Evolutionary conservation across 2,113 vertebrate genomes (phyloP).

Genomic region (Numenius arquata): DNA sequence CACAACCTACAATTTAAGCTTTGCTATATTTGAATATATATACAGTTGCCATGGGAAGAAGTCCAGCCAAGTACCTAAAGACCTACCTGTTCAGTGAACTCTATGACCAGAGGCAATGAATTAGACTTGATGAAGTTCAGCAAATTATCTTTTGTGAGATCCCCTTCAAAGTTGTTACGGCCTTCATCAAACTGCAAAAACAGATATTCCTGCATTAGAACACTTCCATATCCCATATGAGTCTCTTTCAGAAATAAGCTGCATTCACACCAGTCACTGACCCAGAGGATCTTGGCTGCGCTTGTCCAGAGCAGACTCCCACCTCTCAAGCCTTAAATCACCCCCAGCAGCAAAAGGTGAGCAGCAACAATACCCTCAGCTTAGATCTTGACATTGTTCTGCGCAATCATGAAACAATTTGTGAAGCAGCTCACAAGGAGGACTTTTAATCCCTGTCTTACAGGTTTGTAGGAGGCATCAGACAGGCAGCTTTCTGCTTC

Average conservation of each 20-base stretch:
- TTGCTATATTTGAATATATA: too few species aligned
- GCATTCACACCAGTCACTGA: not conserved
- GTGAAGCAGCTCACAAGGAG: not conserved
- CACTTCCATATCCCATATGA: not conserved
- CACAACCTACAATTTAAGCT: not conserved
- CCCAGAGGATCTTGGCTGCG: not conserved
- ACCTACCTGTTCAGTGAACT: slow-evolving; percentile 96
- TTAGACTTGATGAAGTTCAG: slow-evolving; percentile 91
- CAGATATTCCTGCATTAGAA: not conserved
- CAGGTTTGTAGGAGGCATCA: not conserved
- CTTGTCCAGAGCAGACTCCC: not conserved
- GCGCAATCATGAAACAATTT: accelerated
- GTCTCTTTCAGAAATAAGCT: not conserved
- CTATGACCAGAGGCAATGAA: slow-evolving; percentile 94
- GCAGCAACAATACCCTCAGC: not conserved
- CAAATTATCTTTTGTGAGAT: slow-evolving; percentile 86
- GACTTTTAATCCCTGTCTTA: not conserved
- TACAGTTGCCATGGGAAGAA: accelerated
- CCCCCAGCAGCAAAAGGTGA: not conserved
- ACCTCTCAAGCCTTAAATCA: not conserved
- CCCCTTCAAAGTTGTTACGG: slow-evolving; percentile 89
- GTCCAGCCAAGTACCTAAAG: not conserved
- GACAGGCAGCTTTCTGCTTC: not conserved
- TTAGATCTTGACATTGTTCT: not conserved
- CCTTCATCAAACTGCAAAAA: slow-evolving; percentile 91